A percentile compares a stretch with the other conserved stretches of the same genome.
phyloP scores from a whole-genome alignment of 2,888 invertebrate species.

The Acrobasis repandana region DNA sequence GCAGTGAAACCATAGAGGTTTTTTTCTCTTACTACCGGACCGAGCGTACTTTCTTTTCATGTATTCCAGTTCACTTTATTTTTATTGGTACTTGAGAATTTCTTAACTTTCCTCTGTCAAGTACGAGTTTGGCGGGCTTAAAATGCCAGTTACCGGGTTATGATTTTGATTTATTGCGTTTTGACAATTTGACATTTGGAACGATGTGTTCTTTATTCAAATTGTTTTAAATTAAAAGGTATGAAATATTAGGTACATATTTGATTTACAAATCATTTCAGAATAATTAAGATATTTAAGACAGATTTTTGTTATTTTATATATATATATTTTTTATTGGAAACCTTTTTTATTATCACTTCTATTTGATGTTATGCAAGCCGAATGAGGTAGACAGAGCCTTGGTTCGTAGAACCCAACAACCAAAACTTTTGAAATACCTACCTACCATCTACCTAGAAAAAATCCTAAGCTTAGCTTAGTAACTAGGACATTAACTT shows the following conservation, averaged over 20 bases:
- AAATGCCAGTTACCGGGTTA: constrained; percentile 16
- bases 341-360: too few relatives aligned
- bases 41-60: constrained; percentile 32
- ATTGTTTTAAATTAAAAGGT: neutral
- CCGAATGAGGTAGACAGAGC: too few relatives aligned
- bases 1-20: constrained; percentile 8
- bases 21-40: constrained; percentile 19
- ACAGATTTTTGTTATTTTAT: neutral
- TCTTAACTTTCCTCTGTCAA: constrained; percentile 29
- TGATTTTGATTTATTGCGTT: constrained; percentile 32
- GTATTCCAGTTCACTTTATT: constrained; percentile 28
- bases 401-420: too few relatives aligned
- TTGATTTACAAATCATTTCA: too few relatives aligned
- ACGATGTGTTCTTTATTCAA: neutral
- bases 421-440: too few relatives aligned
- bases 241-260: neutral
- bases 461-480: too few relatives aligned
- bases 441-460: too few relatives aligned
- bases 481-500: too few relatives aligned
- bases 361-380: too few relatives aligned
- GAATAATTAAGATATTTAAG: too few relatives aligned
- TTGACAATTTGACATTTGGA: neutral
- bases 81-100: constrained; percentile 32
- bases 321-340: too few relatives aligned
- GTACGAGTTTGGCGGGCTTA: constrained; percentile 8